Evolutionary conservation across 1,140 invertebrate genomes (phyloP).

Genomic region (Ridgeia piscesae): DNA sequence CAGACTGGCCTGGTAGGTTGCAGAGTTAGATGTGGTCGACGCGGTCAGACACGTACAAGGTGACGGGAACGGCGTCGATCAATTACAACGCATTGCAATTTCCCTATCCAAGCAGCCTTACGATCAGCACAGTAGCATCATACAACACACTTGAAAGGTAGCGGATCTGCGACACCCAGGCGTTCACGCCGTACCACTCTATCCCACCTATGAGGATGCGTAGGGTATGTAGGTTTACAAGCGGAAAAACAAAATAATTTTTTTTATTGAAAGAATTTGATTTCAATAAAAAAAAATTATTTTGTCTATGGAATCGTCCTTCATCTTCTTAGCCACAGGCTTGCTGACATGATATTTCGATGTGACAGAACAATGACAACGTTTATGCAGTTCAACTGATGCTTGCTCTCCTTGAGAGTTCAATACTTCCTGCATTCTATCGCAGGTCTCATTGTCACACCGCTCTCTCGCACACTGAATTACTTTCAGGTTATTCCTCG

Average conservation of each 20-base stretch:
- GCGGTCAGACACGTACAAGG: too few relatives aligned
- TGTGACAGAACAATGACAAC: constrained; percentile 1
- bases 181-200: constrained; percentile 2
- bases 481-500: background rate
- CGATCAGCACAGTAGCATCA: background rate
- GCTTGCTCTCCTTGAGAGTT: constrained; percentile 13
- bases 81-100: too few relatives aligned
- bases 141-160: constrained; percentile 14
- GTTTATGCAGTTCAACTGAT: constrained; percentile 12
- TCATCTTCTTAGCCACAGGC: constrained; percentile 15
- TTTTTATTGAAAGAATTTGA: background rate
- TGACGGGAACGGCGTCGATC: too few relatives aligned
- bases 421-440: constrained; percentile 5
- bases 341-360: constrained; percentile 8
- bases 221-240: constrained; percentile 5
- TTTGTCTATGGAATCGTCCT: background rate
- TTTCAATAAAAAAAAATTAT: background rate
- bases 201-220: background rate
- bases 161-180: background rate
- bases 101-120: background rate
- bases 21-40: too few relatives aligned
- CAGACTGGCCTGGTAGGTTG: too few relatives aligned
- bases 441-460: background rate
- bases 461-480: background rate
- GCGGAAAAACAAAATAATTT: background rate